Conservation (phyloP, 2,888 invertebrate species). For the Itoplectis maculator region DNA sequence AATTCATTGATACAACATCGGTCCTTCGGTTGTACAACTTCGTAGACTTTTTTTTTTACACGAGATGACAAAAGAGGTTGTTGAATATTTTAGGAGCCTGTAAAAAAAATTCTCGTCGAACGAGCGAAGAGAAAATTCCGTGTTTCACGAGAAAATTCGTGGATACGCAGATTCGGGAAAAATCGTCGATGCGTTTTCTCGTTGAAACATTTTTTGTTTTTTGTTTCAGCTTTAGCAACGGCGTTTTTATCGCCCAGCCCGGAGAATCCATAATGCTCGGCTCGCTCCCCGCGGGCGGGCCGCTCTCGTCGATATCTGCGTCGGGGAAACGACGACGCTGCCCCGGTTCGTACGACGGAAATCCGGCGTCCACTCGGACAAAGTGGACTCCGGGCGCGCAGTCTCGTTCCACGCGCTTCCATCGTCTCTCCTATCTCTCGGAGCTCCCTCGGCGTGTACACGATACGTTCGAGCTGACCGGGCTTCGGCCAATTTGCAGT, state of each 20-base stretch:
- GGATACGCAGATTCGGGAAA: too few species aligned
- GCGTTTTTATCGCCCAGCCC: too few species aligned
- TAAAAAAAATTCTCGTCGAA: too few species aligned
- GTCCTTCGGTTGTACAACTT: neutral
- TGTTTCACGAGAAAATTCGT: too few species aligned
- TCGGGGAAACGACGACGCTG: too few species aligned
- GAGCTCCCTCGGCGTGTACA: conserved; percentile 8
- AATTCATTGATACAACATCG: neutral
- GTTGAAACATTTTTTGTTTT: too few species aligned
- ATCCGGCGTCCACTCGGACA: conserved; percentile 23
- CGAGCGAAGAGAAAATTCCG: too few species aligned
- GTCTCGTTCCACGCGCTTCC: conserved; percentile 37
- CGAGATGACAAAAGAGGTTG: neutral
- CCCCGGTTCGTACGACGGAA: neutral
- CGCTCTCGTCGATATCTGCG: too few species aligned
- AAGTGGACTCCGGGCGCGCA: conserved; percentile 12
- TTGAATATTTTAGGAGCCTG: neutral
- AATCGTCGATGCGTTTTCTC: too few species aligned
- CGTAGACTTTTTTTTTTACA: neutral
- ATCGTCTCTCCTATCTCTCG: conserved; percentile 41
- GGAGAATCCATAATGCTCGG: too few species aligned
- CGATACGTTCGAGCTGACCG: conserved; percentile 63
- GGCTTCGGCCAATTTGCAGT: conserved; percentile 78
- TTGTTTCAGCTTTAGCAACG: too few species aligned
- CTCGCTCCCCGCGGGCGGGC: too few species aligned